These are phyloP conservation scores for Eurypyga helias DNA, from an alignment of 2,113 vertebrate genomes.

Conservation along the genomic window DNA sequence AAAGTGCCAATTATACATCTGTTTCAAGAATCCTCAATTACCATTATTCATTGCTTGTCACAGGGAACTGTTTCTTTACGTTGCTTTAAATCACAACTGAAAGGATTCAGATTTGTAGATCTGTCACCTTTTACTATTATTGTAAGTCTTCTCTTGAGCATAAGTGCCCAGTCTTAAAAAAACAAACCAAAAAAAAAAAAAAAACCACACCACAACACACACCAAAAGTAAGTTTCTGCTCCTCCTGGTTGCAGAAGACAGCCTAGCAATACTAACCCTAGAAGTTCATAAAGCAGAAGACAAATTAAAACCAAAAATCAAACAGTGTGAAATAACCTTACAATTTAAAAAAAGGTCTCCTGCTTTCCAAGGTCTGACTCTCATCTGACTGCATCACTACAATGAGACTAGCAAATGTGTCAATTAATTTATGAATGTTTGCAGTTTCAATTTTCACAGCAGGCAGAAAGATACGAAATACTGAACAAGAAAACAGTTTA, in stretches of 20 bases:
- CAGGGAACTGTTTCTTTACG: background rate
- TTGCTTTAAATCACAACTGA: background rate
- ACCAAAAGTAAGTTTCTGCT: background rate
- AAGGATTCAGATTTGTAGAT: background rate
- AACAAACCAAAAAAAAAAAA: too few relatives aligned
- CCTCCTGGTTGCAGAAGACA: background rate
- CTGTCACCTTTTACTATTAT: background rate
- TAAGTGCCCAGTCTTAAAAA: background rate
- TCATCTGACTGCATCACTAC: background rate
- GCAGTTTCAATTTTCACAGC: conserved; percentile 19
- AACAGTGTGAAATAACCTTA: background rate
- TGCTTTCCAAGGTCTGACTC: background rate
- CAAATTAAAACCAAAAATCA: background rate
- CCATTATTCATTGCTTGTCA: background rate
- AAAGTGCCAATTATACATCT: background rate
- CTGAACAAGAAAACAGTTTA: conserved; percentile 24
- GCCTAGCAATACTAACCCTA: background rate
- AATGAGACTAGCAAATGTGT: background rate
- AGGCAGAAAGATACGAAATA: conserved; percentile 30
- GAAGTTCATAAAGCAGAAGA: background rate
- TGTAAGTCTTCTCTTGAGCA: background rate
- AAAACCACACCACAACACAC: too few relatives aligned
- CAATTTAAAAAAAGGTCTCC: background rate
- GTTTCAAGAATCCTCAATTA: background rate
- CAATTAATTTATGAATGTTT: conserved; percentile 34